Percentiles rank a stretch among this genome's conserved stretches.
Evolutionary conservation across 2,797 vertebrate species (phyloP).

Genomic region (Gallinago stenura): DNA sequence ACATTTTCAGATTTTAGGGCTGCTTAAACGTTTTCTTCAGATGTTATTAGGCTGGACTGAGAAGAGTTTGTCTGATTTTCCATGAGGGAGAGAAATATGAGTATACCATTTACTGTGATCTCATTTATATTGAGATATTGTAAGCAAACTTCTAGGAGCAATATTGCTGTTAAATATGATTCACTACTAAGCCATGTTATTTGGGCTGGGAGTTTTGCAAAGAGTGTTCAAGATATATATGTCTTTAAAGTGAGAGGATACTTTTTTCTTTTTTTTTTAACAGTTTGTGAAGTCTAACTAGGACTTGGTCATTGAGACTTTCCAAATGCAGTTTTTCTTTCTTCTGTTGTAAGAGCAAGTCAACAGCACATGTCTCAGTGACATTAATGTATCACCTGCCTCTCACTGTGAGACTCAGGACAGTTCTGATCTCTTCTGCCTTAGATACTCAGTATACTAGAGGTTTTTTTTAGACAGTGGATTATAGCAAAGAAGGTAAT

Average conservation of each 20-base stretch:
- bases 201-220: background rate
- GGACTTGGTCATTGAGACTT: background rate
- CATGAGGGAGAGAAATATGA: background rate
- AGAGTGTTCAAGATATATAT: background rate
- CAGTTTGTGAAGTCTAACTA: background rate
- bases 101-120: background rate
- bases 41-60: too few relatives aligned
- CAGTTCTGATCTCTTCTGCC: background rate
- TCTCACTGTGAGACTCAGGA: background rate
- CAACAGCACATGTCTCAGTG: background rate
- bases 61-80: background rate
- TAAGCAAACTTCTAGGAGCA: background rate
- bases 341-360: background rate
- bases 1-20: background rate
- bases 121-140: background rate
- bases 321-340: background rate
- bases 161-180: background rate
- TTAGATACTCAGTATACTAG: background rate
- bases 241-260: background rate
- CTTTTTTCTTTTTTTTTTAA: background rate
- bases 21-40: background rate
- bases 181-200: background rate
- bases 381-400: background rate
- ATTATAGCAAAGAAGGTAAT: background rate
- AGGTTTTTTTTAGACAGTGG: background rate